phyloP scores from a whole-genome alignment of 2,797 vertebrate species.

The Petrocephalus sullivani region DNA sequence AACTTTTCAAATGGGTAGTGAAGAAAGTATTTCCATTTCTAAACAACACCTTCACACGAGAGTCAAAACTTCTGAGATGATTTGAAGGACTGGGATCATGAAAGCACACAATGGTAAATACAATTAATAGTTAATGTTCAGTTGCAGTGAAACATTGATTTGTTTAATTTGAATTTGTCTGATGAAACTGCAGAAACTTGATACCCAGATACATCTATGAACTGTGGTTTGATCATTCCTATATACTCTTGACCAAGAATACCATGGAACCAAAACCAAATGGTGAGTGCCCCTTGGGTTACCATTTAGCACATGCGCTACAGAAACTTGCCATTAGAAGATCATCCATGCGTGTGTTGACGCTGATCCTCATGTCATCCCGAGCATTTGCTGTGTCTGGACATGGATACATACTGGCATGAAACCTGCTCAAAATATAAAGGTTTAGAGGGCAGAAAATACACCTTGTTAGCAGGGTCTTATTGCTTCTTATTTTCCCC shows the following conservation, averaged over 20 bases:
- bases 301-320: background rate
- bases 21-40: background rate
- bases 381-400: conserved; percentile 34
- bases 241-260: background rate
- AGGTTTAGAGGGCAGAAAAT: background rate
- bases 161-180: background rate
- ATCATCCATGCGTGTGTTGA: conserved; percentile 38
- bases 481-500: background rate
- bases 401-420: conserved; percentile 43
- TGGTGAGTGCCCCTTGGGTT: background rate
- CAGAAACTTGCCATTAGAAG: conserved; percentile 34
- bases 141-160: background rate
- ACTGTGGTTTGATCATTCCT: background rate
- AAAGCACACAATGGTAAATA: background rate
- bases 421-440: conserved; percentile 35
- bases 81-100: background rate
- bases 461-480: background rate
- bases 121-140: background rate
- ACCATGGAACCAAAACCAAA: background rate
- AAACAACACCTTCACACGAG: background rate
- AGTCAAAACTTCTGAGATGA: background rate
- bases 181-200: background rate
- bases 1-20: background rate
- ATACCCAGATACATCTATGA: background rate
- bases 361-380: conserved; percentile 33